Evolutionary conservation across 2,113 vertebrate genomes (phyloP), one percentile per base, ranked within the genome.

Genomic region (Verasper variegatus): DNA sequence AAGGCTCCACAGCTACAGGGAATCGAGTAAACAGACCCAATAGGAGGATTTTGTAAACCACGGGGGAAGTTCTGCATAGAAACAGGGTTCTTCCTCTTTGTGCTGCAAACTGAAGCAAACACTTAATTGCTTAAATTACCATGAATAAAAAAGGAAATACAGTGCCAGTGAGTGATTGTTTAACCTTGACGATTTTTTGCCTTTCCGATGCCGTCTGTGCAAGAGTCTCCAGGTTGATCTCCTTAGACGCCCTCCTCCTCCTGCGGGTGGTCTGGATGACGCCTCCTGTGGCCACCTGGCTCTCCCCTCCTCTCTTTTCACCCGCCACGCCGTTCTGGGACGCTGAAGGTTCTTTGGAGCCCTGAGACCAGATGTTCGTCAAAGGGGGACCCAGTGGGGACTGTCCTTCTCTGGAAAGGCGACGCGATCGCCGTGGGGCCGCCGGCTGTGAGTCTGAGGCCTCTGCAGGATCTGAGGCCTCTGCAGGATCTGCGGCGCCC

Each of bases 171-270:
- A 69, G 35, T 40, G 23, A 63, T 58, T 35, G 55, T 47, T 84
- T 83, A 52, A 92, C 88, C 90, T 92, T 93, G 56, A 58, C 3
- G 15, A 52, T 77, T 74, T 90, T 89, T 74, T 97, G 96, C 95
- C 97, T 95, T 83, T 99, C 96, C 13, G 96, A 96, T 0, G 98
- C 98, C 90, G 98, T 96, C 85, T 97, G 96, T 13, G 98, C 98
- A 76, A 99, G 89, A 74, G 97, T 99, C 88, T 98, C 94, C 88
- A 99, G 86, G 84, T 99, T 99, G 83, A 97, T 96, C 92, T 99
- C 97, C 86, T 98, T 97, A 42, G 97, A 99, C 0, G 93, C 94
- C 74, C 96, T 95, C 35, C 96, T 94, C 26, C 94, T 94, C 82
- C 96, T 92, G 1, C 95, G 91, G 0, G 95, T 96, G 79, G 95